Base-by-base conservation (phyloP, 2,888 invertebrate species). In the Drosophila hawaiiensis region DNA sequence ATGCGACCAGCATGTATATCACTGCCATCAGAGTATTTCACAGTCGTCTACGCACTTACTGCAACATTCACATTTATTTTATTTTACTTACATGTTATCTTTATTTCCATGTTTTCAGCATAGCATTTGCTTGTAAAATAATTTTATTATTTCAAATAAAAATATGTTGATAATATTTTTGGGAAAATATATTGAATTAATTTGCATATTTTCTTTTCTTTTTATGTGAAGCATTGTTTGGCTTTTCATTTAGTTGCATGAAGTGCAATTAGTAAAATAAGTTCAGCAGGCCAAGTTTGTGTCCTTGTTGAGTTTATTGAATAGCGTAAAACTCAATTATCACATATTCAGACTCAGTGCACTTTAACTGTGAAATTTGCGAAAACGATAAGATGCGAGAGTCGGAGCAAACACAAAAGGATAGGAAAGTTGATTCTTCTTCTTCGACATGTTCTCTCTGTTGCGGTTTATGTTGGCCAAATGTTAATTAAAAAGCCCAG, bases 401-500 rank as follows among this genome's bases (percentile, higher is more conserved):
- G 4, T 2, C n/a, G 4, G 10, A 41, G n/a, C 10, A 4, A 10
- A n/a, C 10, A 16, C 5, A 19, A 28, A 22, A 25, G 19, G 25
- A 49, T 22, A 39, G 22, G 10, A 49, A 58, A 50, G 14, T 54
- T 49, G 56, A 19, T 14, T 59, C 25, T 35, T 54, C 22, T 35
- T 41, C 43, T 60, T 65, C 49, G 41, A 25, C 50, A 50, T 58
- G 28, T 50, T 60, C 35, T 66, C 65, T 63, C 66, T 68, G 47
- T 52, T 63, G 65, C 47, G 49, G 56, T 71, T 78, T 71, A 76
- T 66, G 73, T 81, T 71, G 67, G 61, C 62, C 78, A 84, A 82
- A 80, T 87, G 84, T 82, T 84, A 87, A 84, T 84, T 84, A 82
- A 87, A 84, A 87, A 67, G 71, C 54, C 69, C 60, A 66, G 73